Evolutionary conservation across 1,140 invertebrate species (phyloP).

Genomic region (Bathynomus jamesi): DNA sequence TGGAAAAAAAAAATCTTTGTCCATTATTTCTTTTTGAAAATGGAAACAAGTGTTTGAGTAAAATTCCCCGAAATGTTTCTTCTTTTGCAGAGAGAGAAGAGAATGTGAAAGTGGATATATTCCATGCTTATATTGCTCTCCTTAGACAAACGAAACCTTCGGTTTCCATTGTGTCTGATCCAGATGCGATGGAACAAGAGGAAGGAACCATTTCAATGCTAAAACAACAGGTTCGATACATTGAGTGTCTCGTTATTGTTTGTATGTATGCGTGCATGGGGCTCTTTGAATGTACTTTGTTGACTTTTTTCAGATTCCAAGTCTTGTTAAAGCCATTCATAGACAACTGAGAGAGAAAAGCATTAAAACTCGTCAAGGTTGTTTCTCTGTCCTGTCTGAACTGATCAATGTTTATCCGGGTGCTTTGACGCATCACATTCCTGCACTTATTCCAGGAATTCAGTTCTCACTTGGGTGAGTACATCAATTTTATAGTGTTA

Average conservation of each 20-base stretch:
- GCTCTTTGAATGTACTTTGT: background rate
- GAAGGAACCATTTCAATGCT: slow-evolving; percentile 62
- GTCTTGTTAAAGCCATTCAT: slow-evolving; percentile 79
- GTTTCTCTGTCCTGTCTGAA: slow-evolving; percentile 82
- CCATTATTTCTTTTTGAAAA: too few species aligned
- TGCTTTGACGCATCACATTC: slow-evolving; percentile 74
- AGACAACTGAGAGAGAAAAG: slow-evolving; percentile 88
- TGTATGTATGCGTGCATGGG: background rate
- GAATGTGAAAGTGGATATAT: slow-evolving; percentile 96
- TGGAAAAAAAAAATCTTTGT: too few species aligned
- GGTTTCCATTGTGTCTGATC: slow-evolving; percentile 46
- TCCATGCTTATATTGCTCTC: slow-evolving; percentile 91
- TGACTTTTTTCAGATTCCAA: slow-evolving; percentile 50
- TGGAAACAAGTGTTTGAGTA: too few species aligned
- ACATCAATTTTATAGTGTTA: too few species aligned
- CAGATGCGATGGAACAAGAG: slow-evolving; percentile 69
- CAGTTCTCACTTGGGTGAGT: slow-evolving; percentile 72
- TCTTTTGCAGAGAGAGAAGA: too few species aligned
- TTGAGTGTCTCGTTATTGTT: slow-evolving; percentile 4
- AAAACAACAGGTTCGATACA: slow-evolving; percentile 46
- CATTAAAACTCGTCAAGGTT: slow-evolving; percentile 85
- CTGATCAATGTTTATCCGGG: slow-evolving; percentile 66
- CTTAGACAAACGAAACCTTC: slow-evolving; percentile 65
- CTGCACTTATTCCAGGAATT: slow-evolving; percentile 77
- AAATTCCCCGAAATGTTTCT: too few species aligned